Conservation (phyloP, 2,888 invertebrate species). For the Dusona sp. region DNA sequence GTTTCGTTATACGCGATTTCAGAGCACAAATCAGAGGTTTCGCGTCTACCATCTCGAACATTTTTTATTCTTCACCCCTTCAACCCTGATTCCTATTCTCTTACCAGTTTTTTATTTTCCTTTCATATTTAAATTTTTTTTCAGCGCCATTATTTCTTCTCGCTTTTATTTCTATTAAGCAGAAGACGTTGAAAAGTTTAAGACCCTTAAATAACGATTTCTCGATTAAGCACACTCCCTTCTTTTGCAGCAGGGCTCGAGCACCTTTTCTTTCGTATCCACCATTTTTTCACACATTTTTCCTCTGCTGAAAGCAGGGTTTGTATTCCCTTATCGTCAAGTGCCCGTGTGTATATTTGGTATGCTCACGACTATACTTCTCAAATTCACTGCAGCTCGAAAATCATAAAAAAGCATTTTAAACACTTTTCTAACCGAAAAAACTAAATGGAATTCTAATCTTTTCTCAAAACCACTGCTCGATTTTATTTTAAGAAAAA, state of each 20-base stretch:
- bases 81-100: slow-evolving; percentile 44
- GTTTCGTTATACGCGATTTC: neutral
- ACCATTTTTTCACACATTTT: slow-evolving; percentile 35
- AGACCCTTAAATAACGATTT: slow-evolving; percentile 47
- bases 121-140: slow-evolving; percentile 28
- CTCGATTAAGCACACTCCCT: slow-evolving; percentile 46
- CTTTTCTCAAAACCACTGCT: neutral
- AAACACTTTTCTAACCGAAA: neutral
- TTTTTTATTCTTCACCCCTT: slow-evolving; percentile 35
- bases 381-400: slow-evolving; percentile 18
- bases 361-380: slow-evolving; percentile 23
- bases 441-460: neutral
- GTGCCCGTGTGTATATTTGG: slow-evolving; percentile 35
- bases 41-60: slow-evolving; percentile 40
- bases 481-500: neutral
- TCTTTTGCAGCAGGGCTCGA: slow-evolving; percentile 32
- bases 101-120: slow-evolving; percentile 36
- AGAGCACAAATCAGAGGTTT: slow-evolving; percentile 50
- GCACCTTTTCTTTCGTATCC: slow-evolving; percentile 32
- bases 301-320: neutral
- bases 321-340: slow-evolving; percentile 65
- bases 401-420: neutral
- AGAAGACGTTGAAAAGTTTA: slow-evolving; percentile 34
- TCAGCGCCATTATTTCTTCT: slow-evolving; percentile 19
- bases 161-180: neutral